phyloP scores from a whole-genome alignment of 2,797 vertebrate species.

The Okamejei kenojei region DNA sequence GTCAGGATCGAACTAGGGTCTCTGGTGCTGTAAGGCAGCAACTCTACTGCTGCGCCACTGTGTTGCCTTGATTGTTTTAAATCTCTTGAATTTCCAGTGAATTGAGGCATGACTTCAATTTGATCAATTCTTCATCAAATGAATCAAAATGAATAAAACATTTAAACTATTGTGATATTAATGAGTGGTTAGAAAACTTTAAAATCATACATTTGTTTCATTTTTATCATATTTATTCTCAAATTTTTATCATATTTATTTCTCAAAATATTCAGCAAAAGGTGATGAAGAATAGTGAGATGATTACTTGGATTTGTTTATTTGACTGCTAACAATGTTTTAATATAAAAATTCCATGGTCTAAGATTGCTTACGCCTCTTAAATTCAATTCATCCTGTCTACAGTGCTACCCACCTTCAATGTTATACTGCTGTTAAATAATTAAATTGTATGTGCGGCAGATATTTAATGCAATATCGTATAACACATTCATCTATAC shows the following conservation, averaged over 20 bases:
- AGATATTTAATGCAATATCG: conserved; percentile 53
- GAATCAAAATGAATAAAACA: not conserved
- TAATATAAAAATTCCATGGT: not conserved
- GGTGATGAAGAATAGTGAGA: not conserved
- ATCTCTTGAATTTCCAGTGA: too few relatives aligned
- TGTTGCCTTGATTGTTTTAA: too few relatives aligned
- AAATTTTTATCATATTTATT: not conserved
- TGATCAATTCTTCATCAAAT: not conserved
- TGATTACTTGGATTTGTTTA: not conserved
- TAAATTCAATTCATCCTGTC: not conserved
- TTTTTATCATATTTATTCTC: not conserved
- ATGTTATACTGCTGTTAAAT: conserved; percentile 45
- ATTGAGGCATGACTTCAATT: not conserved
- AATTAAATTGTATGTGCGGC: conserved; percentile 49
- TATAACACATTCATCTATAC: conserved; percentile 54
- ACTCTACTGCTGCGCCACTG: too few relatives aligned
- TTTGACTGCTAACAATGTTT: not conserved
- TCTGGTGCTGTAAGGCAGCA: too few relatives aligned
- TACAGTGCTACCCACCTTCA: not conserved
- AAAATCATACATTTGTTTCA: not conserved
- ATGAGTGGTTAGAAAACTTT: not conserved
- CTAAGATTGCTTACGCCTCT: not conserved
- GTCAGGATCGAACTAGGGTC: too few relatives aligned
- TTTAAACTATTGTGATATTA: not conserved
- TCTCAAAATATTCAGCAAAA: not conserved